These are phyloP conservation scores for Noctuana brunneofusca DNA, from an alignment of 2,888 invertebrate genomes.

Conservation along the genomic window DNA sequence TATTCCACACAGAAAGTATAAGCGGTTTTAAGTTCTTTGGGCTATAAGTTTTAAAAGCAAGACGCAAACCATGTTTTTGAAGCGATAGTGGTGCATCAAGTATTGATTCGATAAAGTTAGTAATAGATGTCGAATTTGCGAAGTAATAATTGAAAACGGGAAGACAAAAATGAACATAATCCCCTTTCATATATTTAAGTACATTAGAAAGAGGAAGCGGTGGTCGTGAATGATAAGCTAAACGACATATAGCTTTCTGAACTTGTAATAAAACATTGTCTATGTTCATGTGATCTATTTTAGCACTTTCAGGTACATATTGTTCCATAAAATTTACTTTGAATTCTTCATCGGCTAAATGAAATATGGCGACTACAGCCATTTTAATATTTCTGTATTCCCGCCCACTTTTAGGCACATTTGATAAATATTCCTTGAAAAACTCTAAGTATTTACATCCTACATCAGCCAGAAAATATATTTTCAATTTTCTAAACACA, in stretches of 20 bases:
- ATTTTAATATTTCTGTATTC: not conserved
- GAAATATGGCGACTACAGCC: not conserved
- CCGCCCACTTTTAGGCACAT: too few relatives aligned
- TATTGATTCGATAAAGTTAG: conserved; percentile 49
- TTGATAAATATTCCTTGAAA: too few relatives aligned
- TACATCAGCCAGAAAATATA: too few relatives aligned
- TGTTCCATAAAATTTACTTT: conserved; percentile 50
- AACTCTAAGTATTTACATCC: too few relatives aligned
- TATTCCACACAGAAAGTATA: too few relatives aligned
- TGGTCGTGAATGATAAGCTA: conserved; percentile 51
- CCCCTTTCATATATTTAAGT: too few relatives aligned
- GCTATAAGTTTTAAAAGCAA: conserved; percentile 56
- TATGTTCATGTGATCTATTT: conserved; percentile 50
- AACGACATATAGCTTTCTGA: conserved; percentile 57
- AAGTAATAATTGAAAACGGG: conserved; percentile 55
- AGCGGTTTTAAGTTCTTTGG: conserved; percentile 45
- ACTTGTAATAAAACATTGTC: conserved; percentile 43
- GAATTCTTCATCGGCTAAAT: not conserved
- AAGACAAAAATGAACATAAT: conserved; percentile 54
- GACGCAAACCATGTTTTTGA: conserved; percentile 58
- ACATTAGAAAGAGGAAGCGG: too few relatives aligned
- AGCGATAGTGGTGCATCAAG: conserved; percentile 54
- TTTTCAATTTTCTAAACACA: too few relatives aligned
- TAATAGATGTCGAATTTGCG: conserved; percentile 49
- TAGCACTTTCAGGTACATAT: conserved; percentile 48